A percentile compares a stretch with the other conserved stretches of the same genome.
Evolutionary conservation across 2,888 invertebrate genomes (phyloP).

Genomic region (Syrista parreyssii): DNA sequence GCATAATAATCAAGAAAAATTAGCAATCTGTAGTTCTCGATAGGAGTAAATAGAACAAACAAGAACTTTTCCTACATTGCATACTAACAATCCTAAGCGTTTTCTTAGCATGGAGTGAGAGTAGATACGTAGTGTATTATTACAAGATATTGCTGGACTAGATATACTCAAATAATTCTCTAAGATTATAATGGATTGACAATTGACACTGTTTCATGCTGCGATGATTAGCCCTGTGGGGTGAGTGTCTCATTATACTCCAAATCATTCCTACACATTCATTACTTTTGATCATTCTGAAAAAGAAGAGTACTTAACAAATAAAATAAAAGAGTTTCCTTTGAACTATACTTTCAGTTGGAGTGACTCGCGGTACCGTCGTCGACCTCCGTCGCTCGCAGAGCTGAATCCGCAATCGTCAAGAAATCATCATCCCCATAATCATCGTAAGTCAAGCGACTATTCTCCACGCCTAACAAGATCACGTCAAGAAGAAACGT

Average conservation of each 20-base stretch:
- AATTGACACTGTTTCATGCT: conserved; percentile 68
- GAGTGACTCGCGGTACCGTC: conserved; percentile 59
- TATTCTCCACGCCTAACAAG: conserved; percentile 42
- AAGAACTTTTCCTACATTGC: not conserved
- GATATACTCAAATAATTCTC: conserved; percentile 16
- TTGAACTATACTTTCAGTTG: conserved; percentile 47
- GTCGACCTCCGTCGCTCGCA: conserved; percentile 45
- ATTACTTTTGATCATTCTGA: not conserved
- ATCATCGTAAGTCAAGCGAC: conserved; percentile 41
- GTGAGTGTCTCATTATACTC: conserved; percentile 60
- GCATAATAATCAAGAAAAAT: not conserved
- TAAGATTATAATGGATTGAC: conserved; percentile 56
- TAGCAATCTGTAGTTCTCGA: conserved; percentile 47
- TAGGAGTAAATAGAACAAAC: conserved; percentile 11
- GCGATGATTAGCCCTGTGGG: conserved; percentile 69
- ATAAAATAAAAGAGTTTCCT: not conserved
- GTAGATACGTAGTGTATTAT: conserved; percentile 19
- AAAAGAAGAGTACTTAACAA: not conserved
- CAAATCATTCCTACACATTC: not conserved
- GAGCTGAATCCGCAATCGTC: conserved; percentile 43
- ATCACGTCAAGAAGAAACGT: conserved; percentile 42
- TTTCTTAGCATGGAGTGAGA: conserved; percentile 48
- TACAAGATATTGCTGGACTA: conserved; percentile 6
- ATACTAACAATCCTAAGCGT: conserved; percentile 28
- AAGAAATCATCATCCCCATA: conserved; percentile 7